Percentiles rank a stretch among this genome's conserved stretches.
Evolutionary conservation across 1,140 invertebrate species (phyloP).

Genomic region (Eurosta solidaginis): DNA sequence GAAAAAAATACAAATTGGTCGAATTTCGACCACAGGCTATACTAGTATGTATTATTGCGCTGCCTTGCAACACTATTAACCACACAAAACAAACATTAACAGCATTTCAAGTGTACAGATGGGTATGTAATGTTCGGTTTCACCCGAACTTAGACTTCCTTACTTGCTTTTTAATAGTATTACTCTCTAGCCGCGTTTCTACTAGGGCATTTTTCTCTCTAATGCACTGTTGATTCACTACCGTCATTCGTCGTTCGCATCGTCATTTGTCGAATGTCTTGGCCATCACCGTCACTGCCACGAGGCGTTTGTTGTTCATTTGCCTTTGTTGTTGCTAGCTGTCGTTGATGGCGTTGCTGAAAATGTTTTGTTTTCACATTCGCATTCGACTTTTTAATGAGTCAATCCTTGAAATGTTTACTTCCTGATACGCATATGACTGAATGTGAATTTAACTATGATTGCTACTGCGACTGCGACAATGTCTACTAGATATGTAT

Average conservation of each 20-base stretch:
- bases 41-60: too few relatives aligned
- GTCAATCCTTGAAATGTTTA: constrained; percentile 60
- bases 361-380: constrained; percentile 35
- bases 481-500: neutral
- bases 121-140: constrained; percentile 8
- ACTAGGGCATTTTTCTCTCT: neutral
- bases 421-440: constrained; percentile 58
- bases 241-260: neutral
- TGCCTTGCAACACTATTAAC: too few relatives aligned
- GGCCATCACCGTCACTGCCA: constrained; percentile 36
- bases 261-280: constrained; percentile 42
- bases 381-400: constrained; percentile 57
- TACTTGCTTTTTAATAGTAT: neutral
- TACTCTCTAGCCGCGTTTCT: neutral
- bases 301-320: constrained; percentile 17
- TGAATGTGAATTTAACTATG: constrained; percentile 28
- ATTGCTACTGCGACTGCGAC: neutral
- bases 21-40: too few relatives aligned
- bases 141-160: neutral
- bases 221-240: neutral
- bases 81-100: too few relatives aligned
- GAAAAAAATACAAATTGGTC: too few relatives aligned
- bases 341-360: neutral
- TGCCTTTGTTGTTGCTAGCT: constrained; percentile 30
- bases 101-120: too few relatives aligned